Evolutionary conservation across 2,797 vertebrate genomes (phyloP), one percentile per base, ranked within the genome.

Genomic region (Crypturellus tataupa): DNA sequence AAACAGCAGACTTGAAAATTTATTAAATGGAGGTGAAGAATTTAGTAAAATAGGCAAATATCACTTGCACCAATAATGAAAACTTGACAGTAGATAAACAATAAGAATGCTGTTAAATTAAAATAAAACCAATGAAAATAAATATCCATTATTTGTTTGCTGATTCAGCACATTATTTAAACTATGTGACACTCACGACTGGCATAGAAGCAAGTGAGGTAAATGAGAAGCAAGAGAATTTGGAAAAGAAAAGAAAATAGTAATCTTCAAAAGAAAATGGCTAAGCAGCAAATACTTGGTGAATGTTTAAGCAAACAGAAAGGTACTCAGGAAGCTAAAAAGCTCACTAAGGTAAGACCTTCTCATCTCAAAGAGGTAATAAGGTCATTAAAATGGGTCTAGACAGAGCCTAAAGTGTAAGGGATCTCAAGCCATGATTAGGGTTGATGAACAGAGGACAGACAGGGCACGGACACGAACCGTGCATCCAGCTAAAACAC

Each of bases 401-500:
- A 72, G 85, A 70, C 4, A 86, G 42, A 37, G 62, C 62, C 69
- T 80, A 64, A 53, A 78, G 76, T n/a, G 56, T 77, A 92, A 95
- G 29, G 64, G 47, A 79, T 84, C 89, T 12, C 31, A 46, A 85
- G 49, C 33, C 42, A 85, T 25, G 23, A 78, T 91, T 62, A 83
- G 35, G 13, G 62, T 73, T 92, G 95, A 90, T 29, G 77, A 87
- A 62, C 0, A 87, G 27, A 39, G 86, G 56, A 72, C 84, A 83
- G 77, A 56, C 60, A 91, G 94, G 69, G 87, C 69, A 60, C 76
- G 60, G 86, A 93, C 84, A 76, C 65, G 78, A 90, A 97, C 39
- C 80, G 78, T 90, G 77, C 77, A 91, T 83, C 76, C 88, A 91
- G 92, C 93, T 95, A 83, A 95, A 96, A 5, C 49, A 89, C 72